These are phyloP conservation scores for Tetramorium parvispinum DNA, from an alignment of 1,140 invertebrate genomes.

Conservation along the genomic window DNA sequence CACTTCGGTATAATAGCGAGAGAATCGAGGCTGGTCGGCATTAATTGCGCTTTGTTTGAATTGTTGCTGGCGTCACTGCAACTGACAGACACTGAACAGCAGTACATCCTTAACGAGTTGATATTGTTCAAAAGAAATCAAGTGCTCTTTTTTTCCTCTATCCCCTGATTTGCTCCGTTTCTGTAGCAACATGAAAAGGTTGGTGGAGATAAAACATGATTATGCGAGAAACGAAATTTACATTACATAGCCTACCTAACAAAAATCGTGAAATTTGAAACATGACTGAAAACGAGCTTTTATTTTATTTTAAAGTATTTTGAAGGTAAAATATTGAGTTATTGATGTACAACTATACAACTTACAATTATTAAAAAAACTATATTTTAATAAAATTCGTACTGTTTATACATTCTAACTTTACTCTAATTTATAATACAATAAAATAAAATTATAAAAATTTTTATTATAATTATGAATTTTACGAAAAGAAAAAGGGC, in stretches of 20 bases:
- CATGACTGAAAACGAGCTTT: not conserved
- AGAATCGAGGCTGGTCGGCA: slow-evolving; percentile 45
- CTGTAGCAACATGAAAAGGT: slow-evolving; percentile 32
- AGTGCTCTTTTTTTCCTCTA: slow-evolving; percentile 21
- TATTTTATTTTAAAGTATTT: not conserved
- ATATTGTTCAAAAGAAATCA: slow-evolving; percentile 71
- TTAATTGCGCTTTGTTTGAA: slow-evolving; percentile 75
- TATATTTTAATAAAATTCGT: not conserved
- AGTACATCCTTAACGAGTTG: slow-evolving; percentile 71
- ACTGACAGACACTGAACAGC: slow-evolving; percentile 48
- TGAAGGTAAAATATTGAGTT: not conserved
- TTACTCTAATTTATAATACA: not conserved
- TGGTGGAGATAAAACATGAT: not conserved
- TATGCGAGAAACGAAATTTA: not conserved
- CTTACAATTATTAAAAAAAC: not conserved
- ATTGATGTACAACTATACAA: not conserved
- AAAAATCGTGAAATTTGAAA: not conserved
- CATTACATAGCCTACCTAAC: too few species aligned
- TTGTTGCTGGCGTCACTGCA: slow-evolving; percentile 39
- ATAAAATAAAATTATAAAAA: not conserved
- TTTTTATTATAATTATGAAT: not conserved
- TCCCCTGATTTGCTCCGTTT: not conserved
- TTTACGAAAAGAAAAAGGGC: not conserved
- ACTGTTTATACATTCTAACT: not conserved
- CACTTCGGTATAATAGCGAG: slow-evolving; percentile 27